phyloP scores from a whole-genome alignment of 2,113 vertebrate species.

The Aegithalos caudatus region DNA sequence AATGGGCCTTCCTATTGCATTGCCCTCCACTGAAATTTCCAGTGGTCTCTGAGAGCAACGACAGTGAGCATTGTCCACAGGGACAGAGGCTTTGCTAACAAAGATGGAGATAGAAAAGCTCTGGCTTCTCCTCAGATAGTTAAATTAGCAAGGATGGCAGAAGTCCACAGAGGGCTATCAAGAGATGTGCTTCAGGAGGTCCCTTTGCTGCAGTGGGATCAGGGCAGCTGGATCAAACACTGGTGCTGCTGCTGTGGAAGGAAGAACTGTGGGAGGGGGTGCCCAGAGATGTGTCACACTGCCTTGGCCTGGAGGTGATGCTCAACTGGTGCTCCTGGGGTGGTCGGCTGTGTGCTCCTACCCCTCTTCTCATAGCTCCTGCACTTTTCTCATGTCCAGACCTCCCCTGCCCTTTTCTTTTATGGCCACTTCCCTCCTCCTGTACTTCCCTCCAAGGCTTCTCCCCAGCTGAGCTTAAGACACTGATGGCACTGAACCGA shows the following conservation, averaged over 20 bases:
- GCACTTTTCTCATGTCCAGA: background rate
- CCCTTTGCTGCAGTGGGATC: background rate
- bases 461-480: background rate
- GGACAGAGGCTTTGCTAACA: background rate
- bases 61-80: accelerated
- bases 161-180: background rate
- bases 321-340: accelerated
- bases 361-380: background rate
- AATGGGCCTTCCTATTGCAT: accelerated
- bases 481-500: background rate
- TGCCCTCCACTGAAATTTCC: background rate
- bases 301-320: accelerated
- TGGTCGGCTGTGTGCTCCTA: background rate
- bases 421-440: background rate
- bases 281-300: background rate
- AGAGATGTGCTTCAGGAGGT: background rate
- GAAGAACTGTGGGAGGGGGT: background rate
- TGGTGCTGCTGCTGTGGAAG: background rate
- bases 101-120: background rate
- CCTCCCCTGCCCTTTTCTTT: background rate
- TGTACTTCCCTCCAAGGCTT: background rate
- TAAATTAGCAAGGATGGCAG: background rate
- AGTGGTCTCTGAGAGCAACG: background rate
- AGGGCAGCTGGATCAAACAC: background rate
- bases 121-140: background rate